Evolutionary conservation across 2,113 vertebrate genomes (phyloP).

Genomic region (Lophotis ruficrista): DNA sequence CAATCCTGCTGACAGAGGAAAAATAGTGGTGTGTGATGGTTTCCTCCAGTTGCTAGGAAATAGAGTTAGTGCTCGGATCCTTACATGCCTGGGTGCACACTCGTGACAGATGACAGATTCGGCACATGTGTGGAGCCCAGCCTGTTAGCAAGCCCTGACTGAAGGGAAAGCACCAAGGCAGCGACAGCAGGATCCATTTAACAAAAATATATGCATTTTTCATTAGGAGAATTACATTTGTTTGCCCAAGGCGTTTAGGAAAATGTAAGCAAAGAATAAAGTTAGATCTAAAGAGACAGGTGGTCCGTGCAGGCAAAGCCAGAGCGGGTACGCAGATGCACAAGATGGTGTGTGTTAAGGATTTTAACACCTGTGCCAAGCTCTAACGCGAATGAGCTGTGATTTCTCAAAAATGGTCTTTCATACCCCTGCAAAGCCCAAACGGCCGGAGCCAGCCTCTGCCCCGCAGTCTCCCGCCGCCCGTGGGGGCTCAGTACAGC

Average conservation of each 20-base stretch:
- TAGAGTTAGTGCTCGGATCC: slow-evolving; percentile 69
- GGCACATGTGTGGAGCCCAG: slow-evolving; percentile 21
- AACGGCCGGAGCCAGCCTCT: background rate
- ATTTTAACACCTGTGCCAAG: slow-evolving; percentile 27
- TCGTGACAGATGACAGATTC: slow-evolving; percentile 64
- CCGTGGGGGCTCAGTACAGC: accelerated
- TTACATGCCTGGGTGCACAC: slow-evolving; percentile 59
- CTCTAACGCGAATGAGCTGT: background rate
- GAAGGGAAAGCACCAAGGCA: background rate
- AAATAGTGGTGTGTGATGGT: slow-evolving; percentile 66
- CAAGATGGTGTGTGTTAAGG: background rate
- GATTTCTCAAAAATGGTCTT: background rate
- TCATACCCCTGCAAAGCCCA: background rate
- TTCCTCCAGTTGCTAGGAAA: slow-evolving; percentile 77
- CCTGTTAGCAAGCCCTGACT: slow-evolving; percentile 41
- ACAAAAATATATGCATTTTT: slow-evolving; percentile 44
- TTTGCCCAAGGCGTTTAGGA: background rate
- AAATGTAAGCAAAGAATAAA: slow-evolving; percentile 22
- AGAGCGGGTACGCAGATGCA: background rate
- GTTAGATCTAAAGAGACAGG: slow-evolving; percentile 6
- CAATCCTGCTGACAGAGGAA: slow-evolving; percentile 74
- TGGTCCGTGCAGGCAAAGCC: background rate
- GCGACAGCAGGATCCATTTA: slow-evolving; percentile 42
- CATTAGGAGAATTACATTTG: slow-evolving; percentile 1
- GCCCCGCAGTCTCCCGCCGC: accelerated